phyloP scores from a whole-genome alignment of 1,140 invertebrate genomes.

The Bicyclus anynana region DNA sequence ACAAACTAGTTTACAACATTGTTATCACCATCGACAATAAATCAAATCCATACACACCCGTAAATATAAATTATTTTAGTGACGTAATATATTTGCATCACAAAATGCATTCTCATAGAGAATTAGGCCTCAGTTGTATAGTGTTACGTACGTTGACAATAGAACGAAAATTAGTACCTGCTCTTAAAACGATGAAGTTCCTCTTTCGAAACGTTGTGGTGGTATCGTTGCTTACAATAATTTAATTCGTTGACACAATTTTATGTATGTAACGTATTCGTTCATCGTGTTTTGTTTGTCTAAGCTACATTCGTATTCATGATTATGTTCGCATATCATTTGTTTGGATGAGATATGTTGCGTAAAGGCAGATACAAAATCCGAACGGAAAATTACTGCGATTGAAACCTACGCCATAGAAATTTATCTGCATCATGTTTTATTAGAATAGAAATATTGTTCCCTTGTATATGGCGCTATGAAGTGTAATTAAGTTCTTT shows the following conservation, averaged over 20 bases:
- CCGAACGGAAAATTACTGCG: neutral
- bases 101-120: too few relatives aligned
- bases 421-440: neutral
- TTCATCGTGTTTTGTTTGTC: neutral
- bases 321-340: slow-evolving; percentile 1
- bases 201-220: slow-evolving; percentile 36
- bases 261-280: slow-evolving; percentile 1
- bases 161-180: slow-evolving; percentile 32
- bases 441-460: neutral
- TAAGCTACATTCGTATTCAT: neutral
- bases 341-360: neutral
- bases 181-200: slow-evolving; percentile 32
- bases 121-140: neutral
- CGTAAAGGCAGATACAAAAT: neutral
- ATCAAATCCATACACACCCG: too few relatives aligned
- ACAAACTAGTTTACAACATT: too few relatives aligned
- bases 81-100: too few relatives aligned
- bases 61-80: too few relatives aligned
- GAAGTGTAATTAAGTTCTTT: too few relatives aligned
- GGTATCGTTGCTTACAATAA: slow-evolving; percentile 26
- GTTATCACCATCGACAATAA: too few relatives aligned
- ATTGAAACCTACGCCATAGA: too few relatives aligned
- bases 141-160: slow-evolving; percentile 19
- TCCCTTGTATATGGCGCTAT: neutral
- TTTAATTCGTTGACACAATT: slow-evolving; percentile 9